These are phyloP conservation scores for Semaprochilodus insignis DNA, from an alignment of 2,797 vertebrate genomes.

Conservation along the genomic window DNA sequence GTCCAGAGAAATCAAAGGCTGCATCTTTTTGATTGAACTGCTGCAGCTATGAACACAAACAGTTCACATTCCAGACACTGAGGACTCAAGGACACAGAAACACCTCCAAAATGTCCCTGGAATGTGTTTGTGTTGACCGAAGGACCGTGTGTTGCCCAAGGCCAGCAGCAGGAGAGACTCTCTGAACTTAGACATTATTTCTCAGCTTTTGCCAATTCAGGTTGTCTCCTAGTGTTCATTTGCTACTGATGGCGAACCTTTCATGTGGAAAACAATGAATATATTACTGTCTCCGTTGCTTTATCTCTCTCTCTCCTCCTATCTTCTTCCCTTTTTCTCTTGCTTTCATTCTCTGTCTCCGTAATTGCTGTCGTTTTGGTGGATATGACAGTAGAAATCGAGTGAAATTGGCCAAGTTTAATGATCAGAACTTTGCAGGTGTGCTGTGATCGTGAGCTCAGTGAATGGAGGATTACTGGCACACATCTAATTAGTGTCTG, in stretches of 20 bases:
- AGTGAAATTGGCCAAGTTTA: neutral
- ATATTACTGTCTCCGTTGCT: slow-evolving; percentile 1
- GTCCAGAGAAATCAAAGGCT: neutral
- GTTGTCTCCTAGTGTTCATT: slow-evolving; percentile 1
- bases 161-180: neutral
- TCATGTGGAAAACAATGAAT: slow-evolving; percentile 11
- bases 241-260: neutral
- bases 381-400: neutral
- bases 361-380: neutral
- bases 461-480: neutral
- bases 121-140: neutral
- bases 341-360: neutral
- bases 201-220: neutral
- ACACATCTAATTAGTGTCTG: slow-evolving; percentile 10
- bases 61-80: too few relatives aligned
- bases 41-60: too few relatives aligned
- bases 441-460: neutral
- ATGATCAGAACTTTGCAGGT: slow-evolving; percentile 4
- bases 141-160: neutral
- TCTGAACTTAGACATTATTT: neutral
- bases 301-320: neutral
- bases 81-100: neutral
- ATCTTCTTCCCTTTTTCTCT: neutral
- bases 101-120: neutral
- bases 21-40: too few relatives aligned